Base-by-base conservation (phyloP, 1,140 invertebrate genomes). In the Delia radicum region DNA sequence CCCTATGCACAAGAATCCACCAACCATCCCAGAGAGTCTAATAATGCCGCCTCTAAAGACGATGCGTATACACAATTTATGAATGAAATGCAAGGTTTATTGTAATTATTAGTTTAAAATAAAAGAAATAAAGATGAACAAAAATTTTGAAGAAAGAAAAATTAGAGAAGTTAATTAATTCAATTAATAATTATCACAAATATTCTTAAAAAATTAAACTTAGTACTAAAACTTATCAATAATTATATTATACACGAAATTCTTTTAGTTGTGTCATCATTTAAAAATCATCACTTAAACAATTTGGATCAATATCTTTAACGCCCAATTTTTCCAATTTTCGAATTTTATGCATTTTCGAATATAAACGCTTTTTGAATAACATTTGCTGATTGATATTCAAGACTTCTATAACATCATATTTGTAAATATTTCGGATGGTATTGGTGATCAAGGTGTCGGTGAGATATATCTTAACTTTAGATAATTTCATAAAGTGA, bases 1-100 rank as follows among this genome's bases (percentile, higher is more conserved):
- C 85, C 83, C 71, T 82, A 78, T 72, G 85, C 90, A 77, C 81
- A 87, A 21, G 87, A 87, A 33, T 83, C 86, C 2, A 76, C 73
- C 3, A 74, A 82, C 6, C 82, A 86, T 74, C 77, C 81, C 15
- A 48, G 77, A 10, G 88, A 88, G 74, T 79, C 86, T 2, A 88
- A 89, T 48, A 87, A 87, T 78, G 88, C 89, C 78, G 92, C 91
- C 46, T 98, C 94, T 42, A 99, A 99, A 86, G 97, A 99, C 83
- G 97, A 99, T 85, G 97, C 97, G 37, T 99, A 99, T 82, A 93
- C 96, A 88, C 95, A 97, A 84, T 99, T 99, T 86, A 98, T 99
- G 96, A 93, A 94, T 87, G 97, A 99, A 90, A 98, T 99, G 96
- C 92, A 98, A 87, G 95, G 93, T 48, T 88, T 98, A 27, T 89